Base-by-base conservation (phyloP, 2,797 vertebrate species). In the Trematomus bernacchii region DNA sequence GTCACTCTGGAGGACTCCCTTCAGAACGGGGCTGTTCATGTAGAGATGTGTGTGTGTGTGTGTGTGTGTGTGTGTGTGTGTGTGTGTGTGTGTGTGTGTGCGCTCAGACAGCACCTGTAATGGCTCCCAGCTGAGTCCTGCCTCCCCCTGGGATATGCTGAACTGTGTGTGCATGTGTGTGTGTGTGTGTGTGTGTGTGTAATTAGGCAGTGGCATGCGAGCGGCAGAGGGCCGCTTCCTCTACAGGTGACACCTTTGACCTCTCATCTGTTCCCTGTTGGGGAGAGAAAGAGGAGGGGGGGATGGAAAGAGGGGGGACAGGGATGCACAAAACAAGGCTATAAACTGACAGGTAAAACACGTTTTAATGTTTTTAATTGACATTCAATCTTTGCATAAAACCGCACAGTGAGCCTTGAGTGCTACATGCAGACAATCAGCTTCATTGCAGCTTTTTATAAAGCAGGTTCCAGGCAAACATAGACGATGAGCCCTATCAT, bases 171-270 rank as follows among this genome's bases (percentile, higher is more conserved):
- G 23, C 65, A 73, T 67, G 65, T n/a, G n/a, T n/a, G n/a, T n/a
- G n/a, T n/a, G n/a, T n/a, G n/a, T n/a, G n/a, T 79, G 57, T 69
- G 67, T 75, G 79, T 82, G 89, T 87, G 85, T 93, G 87, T 92
- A 95, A 95, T 94, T 87, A 94, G 85, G 87, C 85, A 48, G 87
- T 93, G 95, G 94, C 95, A 95, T 96, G 94, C 91, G 91, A 94
- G 86, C 76, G 83, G 91, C 91, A 91, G 94, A 93, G 85, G 91
- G 87, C 87, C 65, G 87, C 91, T 95, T 96, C 95, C 94, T 94
- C 92, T 88, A 91, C 93, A 95, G 94, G 94, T 96, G 95, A 95
- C 93, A 93, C 94, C 93, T 96, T 94, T 96, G 94, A 95, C 94
- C 95, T 92, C 92, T 94, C 95, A 95, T 95, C 95, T 95, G 94